A percentile compares a stretch with the other conserved stretches of the same genome.
phyloP scores from a whole-genome alignment of 1,140 invertebrate species.

The Eciton burchellii region DNA sequence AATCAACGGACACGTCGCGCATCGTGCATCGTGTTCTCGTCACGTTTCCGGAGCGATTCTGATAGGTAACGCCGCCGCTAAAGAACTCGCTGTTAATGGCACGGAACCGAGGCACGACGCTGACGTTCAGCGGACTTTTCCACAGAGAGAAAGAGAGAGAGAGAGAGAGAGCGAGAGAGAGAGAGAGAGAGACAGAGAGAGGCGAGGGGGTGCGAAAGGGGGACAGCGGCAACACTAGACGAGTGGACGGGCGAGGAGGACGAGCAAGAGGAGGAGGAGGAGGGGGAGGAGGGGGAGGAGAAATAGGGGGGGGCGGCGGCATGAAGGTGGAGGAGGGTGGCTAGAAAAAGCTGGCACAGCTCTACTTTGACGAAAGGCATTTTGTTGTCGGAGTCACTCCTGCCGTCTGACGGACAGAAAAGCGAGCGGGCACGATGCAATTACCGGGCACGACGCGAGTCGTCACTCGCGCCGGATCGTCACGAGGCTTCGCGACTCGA shows the following conservation, averaged over 20 bases:
- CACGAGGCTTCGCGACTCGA: conserved; percentile 53
- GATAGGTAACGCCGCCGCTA: conserved; percentile 48
- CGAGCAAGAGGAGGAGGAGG: conserved; percentile 1
- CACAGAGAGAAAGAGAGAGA: conserved; percentile 26
- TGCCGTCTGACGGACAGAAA: conserved; percentile 69
- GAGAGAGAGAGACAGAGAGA: conserved; percentile 20
- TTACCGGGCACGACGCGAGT: conserved; percentile 67
- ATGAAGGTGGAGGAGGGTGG: not conserved
- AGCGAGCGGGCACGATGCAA: conserved; percentile 73
- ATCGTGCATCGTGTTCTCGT: not conserved
- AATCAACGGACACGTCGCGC: not conserved
- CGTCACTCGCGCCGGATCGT: conserved; percentile 50
- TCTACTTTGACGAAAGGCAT: conserved; percentile 72
- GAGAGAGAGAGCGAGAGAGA: conserved; percentile 29
- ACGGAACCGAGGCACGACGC: conserved; percentile 49
- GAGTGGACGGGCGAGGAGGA: conserved; percentile 18
- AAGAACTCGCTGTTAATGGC: conserved; percentile 64
- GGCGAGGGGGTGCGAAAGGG: not conserved
- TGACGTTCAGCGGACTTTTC: conserved; percentile 63
- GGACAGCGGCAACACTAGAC: conserved; percentile 43
- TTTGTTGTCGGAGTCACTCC: conserved; percentile 71
- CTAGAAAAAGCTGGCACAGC: conserved; percentile 70
- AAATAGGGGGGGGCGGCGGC: conserved; percentile 17
- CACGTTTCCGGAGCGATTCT: not conserved
- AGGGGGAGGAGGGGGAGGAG: conserved; percentile 7